Evolutionary conservation across 2,888 invertebrate species (phyloP).

Genomic region (Cecidostiba fungosa): DNA sequence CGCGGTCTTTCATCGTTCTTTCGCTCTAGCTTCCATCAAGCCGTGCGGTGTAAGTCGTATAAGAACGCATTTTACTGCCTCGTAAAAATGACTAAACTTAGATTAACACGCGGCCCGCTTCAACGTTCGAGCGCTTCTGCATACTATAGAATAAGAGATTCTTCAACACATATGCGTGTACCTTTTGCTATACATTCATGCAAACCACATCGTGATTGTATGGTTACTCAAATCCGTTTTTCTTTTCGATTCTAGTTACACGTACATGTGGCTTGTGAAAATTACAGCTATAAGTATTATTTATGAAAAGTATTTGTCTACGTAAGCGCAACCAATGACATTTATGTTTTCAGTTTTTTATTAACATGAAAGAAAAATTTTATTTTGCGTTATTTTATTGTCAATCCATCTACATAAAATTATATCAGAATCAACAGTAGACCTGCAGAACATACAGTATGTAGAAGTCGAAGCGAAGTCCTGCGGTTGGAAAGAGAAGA

Average conservation of each 20-base stretch:
- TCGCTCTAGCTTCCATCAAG: conserved; percentile 16
- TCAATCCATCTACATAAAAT: no score
- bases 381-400: no score
- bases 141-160: conserved; percentile 9
- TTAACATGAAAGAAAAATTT: no score
- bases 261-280: no score
- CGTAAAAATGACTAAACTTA: conserved; percentile 65
- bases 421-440: no score
- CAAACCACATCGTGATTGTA: not conserved
- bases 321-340: no score
- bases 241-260: not conserved
- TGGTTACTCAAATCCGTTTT: not conserved
- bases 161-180: not conserved
- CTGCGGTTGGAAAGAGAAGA: no score
- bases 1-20: conserved; percentile 31
- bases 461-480: no score
- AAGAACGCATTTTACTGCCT: conserved; percentile 56
- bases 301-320: no score
- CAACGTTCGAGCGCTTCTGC: not conserved
- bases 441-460: no score
- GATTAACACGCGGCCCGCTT: conserved; percentile 58
- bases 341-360: no score
- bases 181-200: not conserved
- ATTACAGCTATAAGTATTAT: no score
- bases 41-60: conserved; percentile 1